A percentile compares a stretch with the other conserved stretches of the same genome.
Evolutionary conservation across 2,113 vertebrate genomes (phyloP).

Genomic region (Phainopepla nitens): DNA sequence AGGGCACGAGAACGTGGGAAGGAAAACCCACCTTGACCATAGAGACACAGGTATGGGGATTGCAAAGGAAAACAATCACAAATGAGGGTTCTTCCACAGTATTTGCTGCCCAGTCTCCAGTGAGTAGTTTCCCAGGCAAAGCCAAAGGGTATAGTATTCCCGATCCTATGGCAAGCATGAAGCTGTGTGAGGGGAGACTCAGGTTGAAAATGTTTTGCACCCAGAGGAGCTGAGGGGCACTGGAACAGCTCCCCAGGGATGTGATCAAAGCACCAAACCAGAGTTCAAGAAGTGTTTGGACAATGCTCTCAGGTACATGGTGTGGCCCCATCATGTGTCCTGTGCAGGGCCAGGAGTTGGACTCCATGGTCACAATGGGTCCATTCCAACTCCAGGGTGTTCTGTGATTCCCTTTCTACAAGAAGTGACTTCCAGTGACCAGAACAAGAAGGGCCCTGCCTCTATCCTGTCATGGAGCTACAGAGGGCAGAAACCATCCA

Average conservation of each 20-base stretch:
- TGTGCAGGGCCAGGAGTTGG: neutral
- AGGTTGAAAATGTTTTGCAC: neutral
- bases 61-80: neutral
- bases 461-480: neutral
- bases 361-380: accelerated
- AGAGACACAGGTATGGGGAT: neutral
- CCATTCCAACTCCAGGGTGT: neutral
- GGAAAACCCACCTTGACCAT: neutral
- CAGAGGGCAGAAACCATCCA: neutral
- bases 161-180: neutral
- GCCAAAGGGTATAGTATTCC: neutral
- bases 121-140: neutral
- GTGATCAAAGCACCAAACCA: neutral
- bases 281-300: no score
- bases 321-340: neutral
- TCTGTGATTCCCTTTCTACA: neutral
- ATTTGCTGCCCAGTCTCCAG: neutral
- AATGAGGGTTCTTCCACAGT: neutral
- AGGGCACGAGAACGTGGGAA: accelerated
- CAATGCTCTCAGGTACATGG: neutral
- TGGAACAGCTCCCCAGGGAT: neutral
- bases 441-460: no score
- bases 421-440: neutral
- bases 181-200: neutral
- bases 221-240: accelerated